phyloP scores from a whole-genome alignment of 2,797 vertebrate species.

The Fundulus diaphanus region DNA sequence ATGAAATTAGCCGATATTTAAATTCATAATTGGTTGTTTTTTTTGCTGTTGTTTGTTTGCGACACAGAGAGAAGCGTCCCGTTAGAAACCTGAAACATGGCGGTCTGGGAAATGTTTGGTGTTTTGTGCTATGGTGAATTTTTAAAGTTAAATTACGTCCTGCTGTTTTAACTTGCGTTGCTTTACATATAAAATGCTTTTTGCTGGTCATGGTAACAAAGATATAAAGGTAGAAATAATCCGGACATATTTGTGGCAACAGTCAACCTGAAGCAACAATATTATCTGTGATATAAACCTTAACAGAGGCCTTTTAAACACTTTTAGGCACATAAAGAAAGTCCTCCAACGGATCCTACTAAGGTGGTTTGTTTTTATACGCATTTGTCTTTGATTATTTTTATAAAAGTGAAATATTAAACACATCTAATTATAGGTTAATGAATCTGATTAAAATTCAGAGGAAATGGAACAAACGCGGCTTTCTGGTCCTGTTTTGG shows the following conservation, averaged over 20 bases:
- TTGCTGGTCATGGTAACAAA: neutral
- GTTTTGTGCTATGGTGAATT: too few relatives aligned
- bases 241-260: neutral
- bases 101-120: too few relatives aligned
- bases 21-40: too few relatives aligned
- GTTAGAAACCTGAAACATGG: too few relatives aligned
- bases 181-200: neutral
- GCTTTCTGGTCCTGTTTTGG: neutral
- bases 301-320: neutral
- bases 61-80: too few relatives aligned
- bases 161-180: neutral
- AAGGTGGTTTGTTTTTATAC: neutral
- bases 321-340: neutral
- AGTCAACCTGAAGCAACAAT: neutral
- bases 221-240: neutral
- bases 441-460: neutral
- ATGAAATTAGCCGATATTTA: neutral
- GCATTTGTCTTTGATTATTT: neutral
- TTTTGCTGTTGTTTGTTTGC: too few relatives aligned
- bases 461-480: neutral
- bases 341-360: neutral
- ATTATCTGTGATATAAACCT: neutral
- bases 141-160: too few relatives aligned
- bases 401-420: too few relatives aligned
- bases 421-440: neutral